phyloP scores from a whole-genome alignment of 2,888 invertebrate species.

The Stenoptilia bipunctidactyla region DNA sequence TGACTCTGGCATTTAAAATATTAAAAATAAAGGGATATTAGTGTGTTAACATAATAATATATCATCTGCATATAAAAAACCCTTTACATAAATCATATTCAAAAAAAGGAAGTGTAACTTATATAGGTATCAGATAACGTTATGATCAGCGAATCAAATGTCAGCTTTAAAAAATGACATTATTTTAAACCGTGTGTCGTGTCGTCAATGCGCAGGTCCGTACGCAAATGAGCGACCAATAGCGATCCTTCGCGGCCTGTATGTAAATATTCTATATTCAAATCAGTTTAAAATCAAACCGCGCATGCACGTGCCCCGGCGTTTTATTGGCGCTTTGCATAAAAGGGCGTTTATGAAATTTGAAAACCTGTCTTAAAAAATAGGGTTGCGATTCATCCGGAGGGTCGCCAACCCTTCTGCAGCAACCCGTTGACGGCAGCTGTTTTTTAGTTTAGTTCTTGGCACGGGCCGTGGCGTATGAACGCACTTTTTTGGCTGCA shows the following conservation, averaged over 20 bases:
- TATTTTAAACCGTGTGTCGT: constrained; percentile 37
- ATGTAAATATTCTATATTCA: constrained; percentile 67
- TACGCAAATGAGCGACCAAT: constrained; percentile 50
- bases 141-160: constrained; percentile 44
- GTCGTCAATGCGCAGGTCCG: constrained; percentile 44
- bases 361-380: constrained; percentile 22
- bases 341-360: constrained; percentile 35
- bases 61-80: no score
- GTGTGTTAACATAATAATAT: no score
- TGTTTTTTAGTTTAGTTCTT: constrained; percentile 48
- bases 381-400: constrained; percentile 24
- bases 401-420: constrained; percentile 47
- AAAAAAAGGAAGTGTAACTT: no score
- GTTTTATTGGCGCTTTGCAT: constrained; percentile 63
- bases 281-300: constrained; percentile 65
- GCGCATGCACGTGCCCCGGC: constrained; percentile 61
- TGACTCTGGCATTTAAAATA: no score
- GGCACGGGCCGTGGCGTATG: constrained; percentile 40
- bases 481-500: constrained; percentile 30
- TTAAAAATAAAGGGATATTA: no score
- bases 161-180: constrained; percentile 31
- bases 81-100: no score
- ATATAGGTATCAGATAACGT: constrained; percentile 4
- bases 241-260: constrained; percentile 26
- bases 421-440: constrained; percentile 56